Percentiles rank a stretch among this genome's conserved stretches.
phyloP scores from a whole-genome alignment of 2,113 vertebrate genomes.

The Polyodon spathula region DNA sequence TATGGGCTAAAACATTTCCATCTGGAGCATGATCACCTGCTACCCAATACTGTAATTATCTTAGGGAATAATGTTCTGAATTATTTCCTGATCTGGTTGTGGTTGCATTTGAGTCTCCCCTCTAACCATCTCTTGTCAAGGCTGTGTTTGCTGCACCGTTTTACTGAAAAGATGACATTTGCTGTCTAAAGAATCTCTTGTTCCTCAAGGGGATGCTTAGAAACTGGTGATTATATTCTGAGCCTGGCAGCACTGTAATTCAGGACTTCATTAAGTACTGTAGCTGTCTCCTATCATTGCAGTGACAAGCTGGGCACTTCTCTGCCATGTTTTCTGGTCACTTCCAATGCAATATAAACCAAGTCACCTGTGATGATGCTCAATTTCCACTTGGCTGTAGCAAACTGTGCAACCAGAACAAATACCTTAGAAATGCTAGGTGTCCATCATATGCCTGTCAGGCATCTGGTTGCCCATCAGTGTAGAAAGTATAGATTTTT shows the following conservation, averaged over 20 bases:
- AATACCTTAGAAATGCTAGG: too few species aligned
- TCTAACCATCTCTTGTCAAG: not conserved
- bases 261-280: constrained; percentile 36
- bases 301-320: constrained; percentile 22
- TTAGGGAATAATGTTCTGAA: too few species aligned
- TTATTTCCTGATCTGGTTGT: not conserved
- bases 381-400: too few species aligned
- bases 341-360: constrained; percentile 20
- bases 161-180: not conserved
- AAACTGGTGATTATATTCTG: constrained; percentile 29
- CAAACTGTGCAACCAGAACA: too few species aligned
- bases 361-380: not conserved
- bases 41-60: too few species aligned
- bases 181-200: not conserved
- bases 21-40: too few species aligned
- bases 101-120: not conserved
- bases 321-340: constrained; percentile 17
- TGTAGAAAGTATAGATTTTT: too few species aligned
- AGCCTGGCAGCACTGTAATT: constrained; percentile 32
- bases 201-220: constrained; percentile 6
- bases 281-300: constrained; percentile 41
- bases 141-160: not conserved
- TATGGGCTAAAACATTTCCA: too few species aligned
- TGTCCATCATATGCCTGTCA: too few species aligned
- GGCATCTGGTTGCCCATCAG: too few species aligned